Evolutionary conservation across 1,140 invertebrate species (phyloP).

Genomic region (Procambarus clarkii): DNA sequence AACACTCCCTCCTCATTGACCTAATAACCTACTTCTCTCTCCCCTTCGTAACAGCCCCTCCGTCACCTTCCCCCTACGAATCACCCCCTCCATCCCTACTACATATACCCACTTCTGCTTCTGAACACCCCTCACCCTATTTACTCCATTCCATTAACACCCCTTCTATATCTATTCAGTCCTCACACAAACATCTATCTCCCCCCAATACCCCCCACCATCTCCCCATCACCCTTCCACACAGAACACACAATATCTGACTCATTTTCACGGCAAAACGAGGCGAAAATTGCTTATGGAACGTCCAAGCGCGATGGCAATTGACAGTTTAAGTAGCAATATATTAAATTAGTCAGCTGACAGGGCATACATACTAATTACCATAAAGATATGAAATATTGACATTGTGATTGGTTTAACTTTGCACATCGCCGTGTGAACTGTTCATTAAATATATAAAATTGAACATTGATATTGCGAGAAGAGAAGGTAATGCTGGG

Average conservation of each 20-base stretch:
- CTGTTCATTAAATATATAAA: slow-evolving; percentile 38
- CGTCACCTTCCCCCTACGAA: too few relatives aligned
- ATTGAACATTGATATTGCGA: slow-evolving; percentile 6
- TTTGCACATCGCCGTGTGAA: slow-evolving; percentile 25
- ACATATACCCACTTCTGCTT: too few relatives aligned
- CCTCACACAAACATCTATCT: too few relatives aligned
- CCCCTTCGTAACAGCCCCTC: too few relatives aligned
- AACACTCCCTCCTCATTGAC: too few relatives aligned
- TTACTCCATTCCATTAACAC: too few relatives aligned
- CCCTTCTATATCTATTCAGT: too few relatives aligned
- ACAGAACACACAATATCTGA: slow-evolving; percentile 43
- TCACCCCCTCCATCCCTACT: too few relatives aligned
- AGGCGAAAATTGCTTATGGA: slow-evolving; percentile 55
- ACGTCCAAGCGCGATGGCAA: slow-evolving; percentile 30
- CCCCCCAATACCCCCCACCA: too few relatives aligned
- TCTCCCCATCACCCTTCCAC: not conserved
- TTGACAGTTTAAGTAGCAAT: slow-evolving; percentile 58
- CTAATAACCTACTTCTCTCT: too few relatives aligned
- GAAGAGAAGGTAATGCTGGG: not conserved
- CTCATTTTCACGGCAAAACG: slow-evolving; percentile 41
- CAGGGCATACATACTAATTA: slow-evolving; percentile 45
- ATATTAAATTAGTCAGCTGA: slow-evolving; percentile 50
- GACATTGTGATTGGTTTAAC: slow-evolving; percentile 33
- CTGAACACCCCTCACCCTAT: too few relatives aligned
- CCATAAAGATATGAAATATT: slow-evolving; percentile 63